Percentiles rank a stretch among this genome's conserved stretches.
Evolutionary conservation across 2,113 vertebrate species (phyloP).

Genomic region (Felis catus): DNA sequence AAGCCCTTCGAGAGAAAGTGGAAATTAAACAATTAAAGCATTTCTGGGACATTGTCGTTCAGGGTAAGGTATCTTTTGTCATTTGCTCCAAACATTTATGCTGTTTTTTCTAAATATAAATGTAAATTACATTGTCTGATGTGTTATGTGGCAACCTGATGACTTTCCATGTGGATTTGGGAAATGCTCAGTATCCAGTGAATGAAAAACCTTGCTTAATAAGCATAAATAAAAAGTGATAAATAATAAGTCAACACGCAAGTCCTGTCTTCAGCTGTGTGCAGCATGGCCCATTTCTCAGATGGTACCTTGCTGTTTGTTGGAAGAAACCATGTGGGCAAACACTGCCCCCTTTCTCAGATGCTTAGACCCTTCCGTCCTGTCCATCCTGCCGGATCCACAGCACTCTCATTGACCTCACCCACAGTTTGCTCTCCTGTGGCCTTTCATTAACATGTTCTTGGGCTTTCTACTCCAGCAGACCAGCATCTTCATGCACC

Average conservation of each 20-base stretch:
- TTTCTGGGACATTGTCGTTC: slow-evolving; percentile 95
- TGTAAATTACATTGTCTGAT: slow-evolving; percentile 29
- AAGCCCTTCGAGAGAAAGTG: slow-evolving; percentile 89
- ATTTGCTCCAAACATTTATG: not conserved
- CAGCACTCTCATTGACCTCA: not conserved
- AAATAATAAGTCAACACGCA: not conserved
- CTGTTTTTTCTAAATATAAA: not conserved
- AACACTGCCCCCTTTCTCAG: not conserved
- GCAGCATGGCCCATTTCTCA: not conserved
- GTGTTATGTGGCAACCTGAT: not conserved
- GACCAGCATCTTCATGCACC: not conserved
- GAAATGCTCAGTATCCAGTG: not conserved
- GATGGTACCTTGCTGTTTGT: not conserved
- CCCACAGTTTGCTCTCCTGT: not conserved
- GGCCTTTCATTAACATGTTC: accelerated
- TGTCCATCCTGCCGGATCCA: not conserved
- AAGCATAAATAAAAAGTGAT: not conserved
- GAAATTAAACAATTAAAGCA: slow-evolving; percentile 89
- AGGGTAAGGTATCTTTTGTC: slow-evolving; percentile 85
- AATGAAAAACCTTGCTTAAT: not conserved
- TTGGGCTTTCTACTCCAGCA: not conserved
- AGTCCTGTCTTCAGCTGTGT: not conserved
- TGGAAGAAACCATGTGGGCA: not conserved
- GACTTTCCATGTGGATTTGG: not conserved
- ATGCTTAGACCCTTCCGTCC: not conserved